These are phyloP conservation scores for Hyperopisus bebe DNA, from an alignment of 2,113 vertebrate genomes.

Conservation along the genomic window DNA sequence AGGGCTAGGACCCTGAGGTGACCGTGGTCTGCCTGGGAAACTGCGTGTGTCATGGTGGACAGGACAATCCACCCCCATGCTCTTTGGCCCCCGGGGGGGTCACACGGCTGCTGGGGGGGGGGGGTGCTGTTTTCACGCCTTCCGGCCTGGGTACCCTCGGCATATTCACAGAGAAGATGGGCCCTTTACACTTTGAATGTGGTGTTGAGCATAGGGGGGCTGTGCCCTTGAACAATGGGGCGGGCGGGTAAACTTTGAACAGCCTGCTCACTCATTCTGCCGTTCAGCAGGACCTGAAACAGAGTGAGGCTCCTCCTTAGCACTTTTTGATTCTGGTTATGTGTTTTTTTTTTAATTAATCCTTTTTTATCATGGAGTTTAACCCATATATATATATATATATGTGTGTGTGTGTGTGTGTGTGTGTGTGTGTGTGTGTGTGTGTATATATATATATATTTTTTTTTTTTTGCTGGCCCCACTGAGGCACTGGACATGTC, in stretches of 20 bases:
- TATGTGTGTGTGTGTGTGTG: no score
- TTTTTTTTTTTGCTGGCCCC: no score
- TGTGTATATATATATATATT: no score
- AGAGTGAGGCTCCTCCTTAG: neutral
- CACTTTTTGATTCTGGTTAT: neutral
- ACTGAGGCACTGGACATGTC: no score
- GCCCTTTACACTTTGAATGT: constrained; percentile 12
- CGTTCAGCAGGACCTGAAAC: neutral
- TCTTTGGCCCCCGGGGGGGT: neutral
- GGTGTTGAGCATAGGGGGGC: neutral
- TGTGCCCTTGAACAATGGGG: neutral
- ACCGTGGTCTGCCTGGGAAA: neutral
- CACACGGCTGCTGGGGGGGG: neutral
- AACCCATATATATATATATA: neutral
- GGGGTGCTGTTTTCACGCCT: neutral
- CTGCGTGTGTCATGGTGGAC: neutral
- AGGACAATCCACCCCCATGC: neutral
- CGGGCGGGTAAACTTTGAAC: neutral
- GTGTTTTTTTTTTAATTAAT: neutral
- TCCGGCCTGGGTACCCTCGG: neutral
- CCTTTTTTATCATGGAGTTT: neutral
- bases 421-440: no score
- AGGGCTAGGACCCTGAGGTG: neutral
- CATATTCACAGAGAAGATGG: constrained; percentile 4
- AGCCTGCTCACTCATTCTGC: neutral